Conservation (phyloP, 2,888 invertebrate genomes). For the Drosophila dives region DNA sequence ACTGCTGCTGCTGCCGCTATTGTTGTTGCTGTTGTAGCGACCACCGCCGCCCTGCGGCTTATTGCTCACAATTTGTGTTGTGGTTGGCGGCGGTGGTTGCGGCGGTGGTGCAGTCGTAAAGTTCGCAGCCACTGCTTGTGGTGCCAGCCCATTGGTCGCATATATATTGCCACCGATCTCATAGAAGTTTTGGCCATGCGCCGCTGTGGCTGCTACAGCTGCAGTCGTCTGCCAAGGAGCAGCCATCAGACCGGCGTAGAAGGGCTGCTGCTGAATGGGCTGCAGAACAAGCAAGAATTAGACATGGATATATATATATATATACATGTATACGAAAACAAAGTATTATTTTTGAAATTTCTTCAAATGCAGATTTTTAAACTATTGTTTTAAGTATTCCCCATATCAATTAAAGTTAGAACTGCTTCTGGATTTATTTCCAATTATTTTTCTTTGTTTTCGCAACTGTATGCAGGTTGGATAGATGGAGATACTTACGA, state of each 20-base stretch:
- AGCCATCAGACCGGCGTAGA: constrained; percentile 87
- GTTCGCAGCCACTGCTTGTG: constrained; percentile 87
- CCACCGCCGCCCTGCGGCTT: constrained; percentile 77
- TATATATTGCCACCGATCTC: constrained; percentile 90
- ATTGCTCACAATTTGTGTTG: constrained; percentile 71
- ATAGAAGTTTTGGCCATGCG: constrained; percentile 87
- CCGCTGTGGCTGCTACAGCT: constrained; percentile 84
- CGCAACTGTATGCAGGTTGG: neutral
- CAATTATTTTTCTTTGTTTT: neutral
- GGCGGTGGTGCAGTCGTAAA: constrained; percentile 80
- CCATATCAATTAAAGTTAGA: too few species aligned
- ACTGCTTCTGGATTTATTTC: too few species aligned
- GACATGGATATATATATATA: neutral
- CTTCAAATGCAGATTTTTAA: too few species aligned
- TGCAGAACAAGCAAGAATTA: constrained; percentile 71
- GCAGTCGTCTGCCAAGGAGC: constrained; percentile 85
- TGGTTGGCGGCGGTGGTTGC: constrained; percentile 71
- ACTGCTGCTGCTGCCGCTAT: constrained; percentile 47
- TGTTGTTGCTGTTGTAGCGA: constrained; percentile 59
- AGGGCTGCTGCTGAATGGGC: constrained; percentile 88
- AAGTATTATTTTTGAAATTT: too few species aligned
- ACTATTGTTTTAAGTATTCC: too few species aligned
- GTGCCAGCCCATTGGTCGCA: constrained; percentile 90
- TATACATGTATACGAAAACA: neutral
- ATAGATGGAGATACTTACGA: constrained; percentile 86